Conservation (phyloP, 2,888 invertebrate species). For the Eupeodes luniger region DNA sequence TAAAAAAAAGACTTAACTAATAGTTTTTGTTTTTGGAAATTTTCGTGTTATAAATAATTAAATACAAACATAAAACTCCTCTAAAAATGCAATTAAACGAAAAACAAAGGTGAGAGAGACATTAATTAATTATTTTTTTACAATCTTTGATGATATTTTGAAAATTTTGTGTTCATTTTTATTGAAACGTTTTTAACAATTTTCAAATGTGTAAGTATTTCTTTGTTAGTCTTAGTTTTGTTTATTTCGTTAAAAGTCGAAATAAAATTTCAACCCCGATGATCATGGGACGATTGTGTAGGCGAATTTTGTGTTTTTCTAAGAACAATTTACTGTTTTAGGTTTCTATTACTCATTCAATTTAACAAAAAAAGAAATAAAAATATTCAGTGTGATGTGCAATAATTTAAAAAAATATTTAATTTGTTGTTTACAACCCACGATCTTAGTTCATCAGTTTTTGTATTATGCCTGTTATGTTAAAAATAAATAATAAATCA, state of each 20-base stretch:
- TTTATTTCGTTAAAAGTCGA: neutral
- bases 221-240: neutral
- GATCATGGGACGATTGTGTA: constrained; percentile 19
- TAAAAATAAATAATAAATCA: neutral
- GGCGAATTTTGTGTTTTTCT: constrained; percentile 20
- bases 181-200: neutral
- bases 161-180: neutral
- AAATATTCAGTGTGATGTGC: neutral
- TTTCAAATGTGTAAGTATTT: neutral
- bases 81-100: constrained; percentile 65
- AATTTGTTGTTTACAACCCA: constrained; percentile 9
- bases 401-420: neutral
- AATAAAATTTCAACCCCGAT: neutral
- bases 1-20: neutral
- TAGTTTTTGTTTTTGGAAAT: neutral
- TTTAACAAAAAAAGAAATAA: neutral
- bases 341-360: constrained; percentile 6
- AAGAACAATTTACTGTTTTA: neutral
- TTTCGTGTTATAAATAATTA: constrained; percentile 28
- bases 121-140: constrained; percentile 14
- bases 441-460: neutral
- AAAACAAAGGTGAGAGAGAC: constrained; percentile 56
- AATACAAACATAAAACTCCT: constrained; percentile 1
- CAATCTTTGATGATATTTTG: neutral
- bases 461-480: neutral